Base-by-base conservation (phyloP, 2,113 vertebrate species). In the Myrmophylax atrothorax region DNA sequence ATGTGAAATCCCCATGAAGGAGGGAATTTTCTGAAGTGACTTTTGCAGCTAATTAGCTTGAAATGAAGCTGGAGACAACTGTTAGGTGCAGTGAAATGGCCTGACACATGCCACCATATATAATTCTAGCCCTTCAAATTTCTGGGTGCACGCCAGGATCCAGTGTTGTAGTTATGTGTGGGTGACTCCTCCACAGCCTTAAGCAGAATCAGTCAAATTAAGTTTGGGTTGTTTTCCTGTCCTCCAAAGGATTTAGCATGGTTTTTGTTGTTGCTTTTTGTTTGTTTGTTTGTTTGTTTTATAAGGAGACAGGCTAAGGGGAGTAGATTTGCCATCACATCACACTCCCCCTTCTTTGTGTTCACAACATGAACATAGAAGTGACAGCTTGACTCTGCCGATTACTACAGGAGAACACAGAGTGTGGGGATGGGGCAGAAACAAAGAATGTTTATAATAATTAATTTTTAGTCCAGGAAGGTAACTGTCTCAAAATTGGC, bases 31-130 rank as follows among this genome's bases (percentile, higher is more conserved):
- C 89, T 85, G 33, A 70, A 91, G 79, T 60, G 70, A 80, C 63
- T 91, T 84, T 96, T 95, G 56, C 55, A 78, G 44, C 62, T 97
- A 94, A 95, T 90, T 95, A 93, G 81, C 70, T 96, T 85, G 72
- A 94, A 96, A 85, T 85, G 83, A 96, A 93, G 24, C 80, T 94
- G 93, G 87, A 91, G 58, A 89, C 89, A 73, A 67, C 64, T 94
- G 78, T 88, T 96, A 76, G 56, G 76, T 87, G 64, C 64, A 87
- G 6, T 77, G 87, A 93, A 90, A 89, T 63, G 44, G 26, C 50
- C 70, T 91, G 33, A 90, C 78, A 74, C 83, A 94, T 95, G 69
- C 87, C 69, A 81, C 78, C 59, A 52, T 83, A 76, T 84, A 77
- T 93, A 96, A 72, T 89, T 69, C 60, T 70, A 53, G 55, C 0